Base-by-base conservation (phyloP, 2,888 invertebrate genomes). In the Hydraecia micacea region DNA sequence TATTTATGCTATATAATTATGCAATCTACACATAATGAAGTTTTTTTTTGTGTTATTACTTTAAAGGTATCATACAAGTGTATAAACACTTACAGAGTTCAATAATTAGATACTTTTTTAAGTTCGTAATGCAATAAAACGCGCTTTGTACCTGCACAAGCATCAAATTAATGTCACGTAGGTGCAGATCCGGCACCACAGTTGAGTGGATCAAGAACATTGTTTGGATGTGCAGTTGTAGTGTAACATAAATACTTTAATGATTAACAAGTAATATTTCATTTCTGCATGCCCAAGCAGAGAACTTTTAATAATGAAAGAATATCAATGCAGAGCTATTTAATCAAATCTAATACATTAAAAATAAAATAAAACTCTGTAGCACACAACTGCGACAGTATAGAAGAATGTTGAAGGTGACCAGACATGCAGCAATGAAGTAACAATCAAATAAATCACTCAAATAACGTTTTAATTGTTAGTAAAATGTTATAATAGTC, bases 241-340 rank as follows among this genome's bases (percentile, higher is more conserved):
- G n/a, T 70, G 58, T 70, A 39, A 58, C n/a, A 55, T 39, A n/a
- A 46, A 32, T 55, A 36, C n/a, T 18, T 36, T 9, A 52, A 55
- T 8, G 11, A 70, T 70, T 70, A 58, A 93, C 89, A 91, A 93
- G 92, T 91, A 92, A 89, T 92, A 93, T 93, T 93, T 93, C 96
- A 96, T 97, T 96, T 96, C 97, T 97, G 97, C 97, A 97, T 96
- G 97, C 96, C 96, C 94, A 97, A 96, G 96, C 96, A 96, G 94
- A 94, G 91, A 94, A 94, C 94, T 94, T 94, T 94, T 92, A 90
- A 88, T 90, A 91, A 88, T 90, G 62, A 91, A 91, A 89, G 92
- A 94, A 95, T 93, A 94, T 95, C 87, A 90, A 95, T 94, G 94
- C 93, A 94, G 89, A 89, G 91, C 94, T 95, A 95, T 92, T 89